Conservation (phyloP, 92 coral and sea anemone species). For the Muricea muricata region DNA sequence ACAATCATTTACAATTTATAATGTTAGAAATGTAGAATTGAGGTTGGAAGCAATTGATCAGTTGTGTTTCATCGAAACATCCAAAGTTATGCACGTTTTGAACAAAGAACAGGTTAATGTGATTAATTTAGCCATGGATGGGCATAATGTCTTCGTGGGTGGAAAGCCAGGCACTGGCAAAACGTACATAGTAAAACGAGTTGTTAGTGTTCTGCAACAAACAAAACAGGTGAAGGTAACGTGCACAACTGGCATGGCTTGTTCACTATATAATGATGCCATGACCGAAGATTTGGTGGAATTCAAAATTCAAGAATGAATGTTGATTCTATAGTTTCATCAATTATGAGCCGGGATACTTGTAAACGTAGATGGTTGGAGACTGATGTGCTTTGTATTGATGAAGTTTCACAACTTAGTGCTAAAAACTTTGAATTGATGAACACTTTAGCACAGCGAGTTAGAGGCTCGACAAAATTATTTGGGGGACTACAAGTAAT, state of each 20-base stretch:
- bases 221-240: neutral
- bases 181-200: neutral
- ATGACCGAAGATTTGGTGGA: neutral
- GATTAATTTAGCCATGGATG: no score
- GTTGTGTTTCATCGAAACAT: no score
- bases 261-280: neutral
- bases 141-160: no score
- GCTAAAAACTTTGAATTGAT: neutral
- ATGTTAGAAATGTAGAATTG: no score
- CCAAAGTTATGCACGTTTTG: no score
- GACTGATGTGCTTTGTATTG: neutral
- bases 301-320: neutral
- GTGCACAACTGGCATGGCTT: neutral
- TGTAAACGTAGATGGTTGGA: neutral
- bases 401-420: neutral
- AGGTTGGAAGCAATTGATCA: no score
- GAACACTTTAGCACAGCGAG: neutral
- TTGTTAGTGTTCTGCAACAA: neutral
- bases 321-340: neutral
- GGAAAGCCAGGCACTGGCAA: no score
- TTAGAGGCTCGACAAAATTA: neutral
- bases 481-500: neutral
- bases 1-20: no score
- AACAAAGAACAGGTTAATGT: no score
- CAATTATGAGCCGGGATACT: no score